These are phyloP conservation scores for Agrilus cyanescens DNA, from an alignment of 2,888 invertebrate species.

Conservation along the genomic window DNA sequence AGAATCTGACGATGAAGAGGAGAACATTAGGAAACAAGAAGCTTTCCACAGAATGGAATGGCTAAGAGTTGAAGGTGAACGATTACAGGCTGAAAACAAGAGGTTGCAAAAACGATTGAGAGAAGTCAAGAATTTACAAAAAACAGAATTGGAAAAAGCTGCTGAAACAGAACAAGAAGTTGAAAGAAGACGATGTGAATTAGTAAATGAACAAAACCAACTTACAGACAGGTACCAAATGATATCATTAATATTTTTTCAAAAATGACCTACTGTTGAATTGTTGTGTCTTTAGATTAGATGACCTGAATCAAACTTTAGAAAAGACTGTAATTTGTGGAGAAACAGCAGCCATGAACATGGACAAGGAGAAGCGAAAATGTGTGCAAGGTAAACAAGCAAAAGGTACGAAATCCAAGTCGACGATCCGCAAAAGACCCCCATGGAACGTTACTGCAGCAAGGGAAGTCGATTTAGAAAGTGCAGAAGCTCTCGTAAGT, in stretches of 20 bases:
- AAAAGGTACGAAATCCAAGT: neutral
- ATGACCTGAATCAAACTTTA: conserved; percentile 25
- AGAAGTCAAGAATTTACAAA: conserved; percentile 25
- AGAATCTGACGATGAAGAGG: conserved; percentile 20
- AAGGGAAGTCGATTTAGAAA: conserved; percentile 5
- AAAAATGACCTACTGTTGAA: too few relatives aligned
- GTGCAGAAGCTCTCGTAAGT: conserved; percentile 5
- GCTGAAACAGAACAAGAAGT: conserved; percentile 21
- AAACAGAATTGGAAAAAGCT: conserved; percentile 20
- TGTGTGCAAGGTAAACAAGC: conserved; percentile 1
- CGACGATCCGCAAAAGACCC: conserved; percentile 1
- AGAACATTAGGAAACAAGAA: conserved; percentile 26
- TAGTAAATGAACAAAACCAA: conserved; percentile 25
- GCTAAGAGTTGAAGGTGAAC: conserved; percentile 32
- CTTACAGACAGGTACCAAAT: conserved; percentile 22
- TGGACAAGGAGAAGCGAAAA: conserved; percentile 11
- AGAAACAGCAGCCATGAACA: conserved; percentile 20
- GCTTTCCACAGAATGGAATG: conserved; percentile 32
- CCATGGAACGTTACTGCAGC: conserved; percentile 17
- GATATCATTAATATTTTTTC: neutral
- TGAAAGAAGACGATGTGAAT: conserved; percentile 21
- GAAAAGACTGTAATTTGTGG: conserved; percentile 26
- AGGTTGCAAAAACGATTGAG: conserved; percentile 24
- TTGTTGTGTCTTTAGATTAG: conserved; percentile 17
- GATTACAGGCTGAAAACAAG: conserved; percentile 29